These are phyloP conservation scores for Nasonia vitripennis DNA, from an alignment of 1,140 invertebrate genomes.

Conservation along the genomic window DNA sequence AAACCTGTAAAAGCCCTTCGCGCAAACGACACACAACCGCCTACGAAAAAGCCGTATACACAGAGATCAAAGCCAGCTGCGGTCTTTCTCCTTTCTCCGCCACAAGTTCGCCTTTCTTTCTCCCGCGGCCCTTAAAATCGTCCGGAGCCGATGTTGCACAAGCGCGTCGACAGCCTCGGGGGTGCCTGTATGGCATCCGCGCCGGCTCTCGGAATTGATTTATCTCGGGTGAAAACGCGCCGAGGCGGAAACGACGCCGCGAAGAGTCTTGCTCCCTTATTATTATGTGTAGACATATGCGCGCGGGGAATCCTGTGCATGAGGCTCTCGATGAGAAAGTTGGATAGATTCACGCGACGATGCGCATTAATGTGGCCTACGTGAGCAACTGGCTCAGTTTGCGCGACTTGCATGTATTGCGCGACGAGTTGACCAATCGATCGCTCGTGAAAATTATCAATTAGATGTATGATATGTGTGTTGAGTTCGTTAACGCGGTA, in stretches of 20 bases:
- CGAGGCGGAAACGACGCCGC: conserved; percentile 5
- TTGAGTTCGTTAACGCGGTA: background rate
- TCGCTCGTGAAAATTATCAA: conserved; percentile 23
- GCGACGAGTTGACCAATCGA: conserved; percentile 19
- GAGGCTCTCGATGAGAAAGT: conserved; percentile 32
- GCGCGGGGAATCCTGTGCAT: no score
- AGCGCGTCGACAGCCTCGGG: background rate
- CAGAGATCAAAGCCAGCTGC: background rate
- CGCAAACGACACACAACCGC: background rate
- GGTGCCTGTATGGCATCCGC: background rate
- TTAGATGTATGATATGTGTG: background rate
- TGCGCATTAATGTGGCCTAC: conserved; percentile 9
- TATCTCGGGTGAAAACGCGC: conserved; percentile 36
- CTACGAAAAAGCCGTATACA: background rate
- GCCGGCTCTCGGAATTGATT: background rate
- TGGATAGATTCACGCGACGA: conserved; percentile 7
- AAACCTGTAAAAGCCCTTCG: background rate
- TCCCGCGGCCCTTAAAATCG: background rate
- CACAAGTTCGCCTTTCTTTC: background rate
- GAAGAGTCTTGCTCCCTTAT: background rate
- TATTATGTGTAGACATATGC: background rate
- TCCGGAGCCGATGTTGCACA: background rate
- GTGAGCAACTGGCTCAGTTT: background rate
- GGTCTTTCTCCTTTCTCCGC: background rate
- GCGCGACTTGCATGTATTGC: no score